These are phyloP conservation scores for Tenodera sinensis DNA, from an alignment of 2,888 invertebrate genomes.

Conservation along the genomic window DNA sequence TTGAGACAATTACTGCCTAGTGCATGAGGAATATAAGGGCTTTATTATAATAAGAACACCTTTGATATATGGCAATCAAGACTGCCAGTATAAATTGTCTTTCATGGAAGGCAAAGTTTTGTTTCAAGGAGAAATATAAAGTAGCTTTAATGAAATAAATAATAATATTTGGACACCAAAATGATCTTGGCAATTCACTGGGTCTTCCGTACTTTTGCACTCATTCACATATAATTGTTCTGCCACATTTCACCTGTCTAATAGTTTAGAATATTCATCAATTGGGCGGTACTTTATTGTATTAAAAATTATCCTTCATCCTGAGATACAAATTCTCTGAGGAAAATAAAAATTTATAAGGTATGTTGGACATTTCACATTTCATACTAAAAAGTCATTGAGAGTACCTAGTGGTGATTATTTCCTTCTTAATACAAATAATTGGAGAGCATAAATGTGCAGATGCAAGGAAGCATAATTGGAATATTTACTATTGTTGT, in stretches of 20 bases:
- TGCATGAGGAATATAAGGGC: neutral
- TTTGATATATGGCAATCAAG: neutral
- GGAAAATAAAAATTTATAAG: no score
- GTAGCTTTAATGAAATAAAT: neutral
- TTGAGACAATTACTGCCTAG: neutral
- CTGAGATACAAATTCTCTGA: no score
- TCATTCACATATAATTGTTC: neutral
- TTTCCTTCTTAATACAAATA: no score
- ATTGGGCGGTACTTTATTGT: neutral
- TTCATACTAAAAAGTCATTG: no score
- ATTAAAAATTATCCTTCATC: neutral
- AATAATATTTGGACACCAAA: conserved; percentile 2
- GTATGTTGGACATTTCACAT: no score
- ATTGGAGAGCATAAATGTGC: no score
- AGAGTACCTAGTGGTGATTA: no score
- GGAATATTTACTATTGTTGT: no score
- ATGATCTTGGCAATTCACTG: conserved; percentile 5
- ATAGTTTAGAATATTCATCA: neutral
- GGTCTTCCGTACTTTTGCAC: neutral
- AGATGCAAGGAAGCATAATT: no score
- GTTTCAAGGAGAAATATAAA: neutral
- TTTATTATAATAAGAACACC: neutral
- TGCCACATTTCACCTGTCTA: neutral
- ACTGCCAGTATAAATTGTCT: neutral
- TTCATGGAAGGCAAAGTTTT: neutral